Evolutionary conservation across 2,113 vertebrate genomes (phyloP).

Genomic region (Podiceps cristatus): DNA sequence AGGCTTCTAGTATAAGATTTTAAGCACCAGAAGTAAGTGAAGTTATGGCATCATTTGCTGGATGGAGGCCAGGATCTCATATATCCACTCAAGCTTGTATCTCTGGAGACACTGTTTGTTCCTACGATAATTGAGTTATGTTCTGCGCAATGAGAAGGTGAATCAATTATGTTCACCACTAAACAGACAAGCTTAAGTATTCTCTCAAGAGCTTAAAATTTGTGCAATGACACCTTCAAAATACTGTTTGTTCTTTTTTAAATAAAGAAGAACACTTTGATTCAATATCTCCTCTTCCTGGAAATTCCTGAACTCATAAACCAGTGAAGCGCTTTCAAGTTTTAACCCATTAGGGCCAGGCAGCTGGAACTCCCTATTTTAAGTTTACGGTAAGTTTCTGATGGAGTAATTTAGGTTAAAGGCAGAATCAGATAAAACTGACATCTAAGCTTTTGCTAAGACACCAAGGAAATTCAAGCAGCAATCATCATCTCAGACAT

Average conservation of each 20-base stretch:
- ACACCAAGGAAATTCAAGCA: background rate
- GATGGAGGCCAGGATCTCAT: conserved; percentile 48
- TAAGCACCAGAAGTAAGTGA: conserved; percentile 41
- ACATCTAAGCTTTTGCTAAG: background rate
- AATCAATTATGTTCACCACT: conserved; percentile 72
- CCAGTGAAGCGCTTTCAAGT: background rate
- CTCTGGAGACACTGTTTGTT: conserved; percentile 66
- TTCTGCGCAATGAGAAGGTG: conserved; percentile 67
- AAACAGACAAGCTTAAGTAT: conserved; percentile 57
- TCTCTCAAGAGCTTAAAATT: conserved; percentile 37
- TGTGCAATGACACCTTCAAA: background rate
- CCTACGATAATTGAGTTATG: conserved; percentile 69
- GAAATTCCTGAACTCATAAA: conserved; percentile 22
- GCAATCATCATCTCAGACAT: background rate
- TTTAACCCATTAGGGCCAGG: background rate
- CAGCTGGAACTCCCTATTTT: background rate
- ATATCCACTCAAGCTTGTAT: conserved; percentile 46
- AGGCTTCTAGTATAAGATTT: background rate
- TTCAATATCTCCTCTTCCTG: background rate
- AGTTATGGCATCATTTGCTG: conserved; percentile 51
- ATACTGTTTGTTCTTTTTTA: background rate
- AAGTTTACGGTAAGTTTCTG: background rate
- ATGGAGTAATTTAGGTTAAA: background rate
- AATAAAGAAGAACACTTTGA: background rate
- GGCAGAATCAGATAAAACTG: background rate